Evolutionary conservation across 2,797 vertebrate genomes (phyloP), one percentile per base, ranked within the genome.

Genomic region (Notolabrus celidotus): DNA sequence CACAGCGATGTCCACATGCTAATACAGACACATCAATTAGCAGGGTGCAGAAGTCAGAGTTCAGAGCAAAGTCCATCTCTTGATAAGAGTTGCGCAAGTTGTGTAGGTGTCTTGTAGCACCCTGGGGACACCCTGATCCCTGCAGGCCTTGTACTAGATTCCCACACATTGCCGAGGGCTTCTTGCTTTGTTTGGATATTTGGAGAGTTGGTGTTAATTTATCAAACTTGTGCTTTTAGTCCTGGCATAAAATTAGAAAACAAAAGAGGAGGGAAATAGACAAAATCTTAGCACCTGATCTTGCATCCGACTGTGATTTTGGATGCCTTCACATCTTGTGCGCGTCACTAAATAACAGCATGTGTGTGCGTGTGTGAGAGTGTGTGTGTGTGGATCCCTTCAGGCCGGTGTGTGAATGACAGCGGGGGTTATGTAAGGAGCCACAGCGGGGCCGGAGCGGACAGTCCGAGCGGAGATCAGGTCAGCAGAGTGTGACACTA

Each of bases 401-500:
- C 86, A 92, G 93, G 91, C 82, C 66, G 39, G 74, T 59, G 77
- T 87, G 90, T 93, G 93, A 94, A 92, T 94, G 94, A 93, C 93
- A 95, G 94, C 86, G 77, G 88, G 90, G 92, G 92, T 95, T 95
- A 95, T 94, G 92, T 94, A 95, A 95, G 93, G 88, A 93, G 93
- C 91, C 94, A 92, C 93, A 90, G 89, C 50, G 92, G 93, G 93
- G 86, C 90, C 88, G 79, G 86, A 92, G 87, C 92, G 93, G 94
- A 94, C 94, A 95, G 94, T 89, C 92, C 88, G 85, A 94, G 89
- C 91, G 91, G 92, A 94, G 93, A 95, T 94, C 94, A 94, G 94
- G 94, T 95, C 94, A 95, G 93, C 93, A 90, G 93, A 94, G 93
- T 95, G 94, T 95, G 94, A 95, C 93, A 94, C 93, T 92, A 94